phyloP scores from a whole-genome alignment of 2,113 vertebrate genomes.

The Cariama cristata region DNA sequence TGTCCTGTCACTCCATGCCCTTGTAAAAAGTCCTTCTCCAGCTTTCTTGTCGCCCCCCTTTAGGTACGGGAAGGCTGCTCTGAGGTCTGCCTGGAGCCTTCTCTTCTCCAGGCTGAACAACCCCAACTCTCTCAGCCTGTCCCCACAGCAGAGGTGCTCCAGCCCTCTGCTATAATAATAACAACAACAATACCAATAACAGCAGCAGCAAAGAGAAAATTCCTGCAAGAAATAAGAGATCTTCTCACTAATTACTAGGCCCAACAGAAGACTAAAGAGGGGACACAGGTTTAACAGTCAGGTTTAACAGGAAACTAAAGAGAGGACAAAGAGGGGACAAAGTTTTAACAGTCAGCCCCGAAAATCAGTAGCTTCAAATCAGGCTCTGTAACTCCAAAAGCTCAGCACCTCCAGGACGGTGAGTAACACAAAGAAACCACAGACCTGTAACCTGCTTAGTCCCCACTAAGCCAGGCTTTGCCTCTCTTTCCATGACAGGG shows the following conservation, averaged over 20 bases:
- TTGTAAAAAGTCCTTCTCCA: no score
- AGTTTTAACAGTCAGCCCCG: neutral
- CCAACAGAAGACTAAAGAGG: neutral
- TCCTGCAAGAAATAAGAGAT: neutral
- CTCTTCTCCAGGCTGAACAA: no score
- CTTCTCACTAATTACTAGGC: neutral
- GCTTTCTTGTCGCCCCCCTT: no score
- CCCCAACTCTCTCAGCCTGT: no score
- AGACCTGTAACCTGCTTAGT: neutral
- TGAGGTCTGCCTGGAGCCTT: no score
- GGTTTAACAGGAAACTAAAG: no score
- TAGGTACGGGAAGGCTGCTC: no score
- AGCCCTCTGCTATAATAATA: no score
- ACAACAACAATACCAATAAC: no score
- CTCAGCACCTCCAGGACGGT: neutral
- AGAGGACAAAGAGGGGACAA: neutral
- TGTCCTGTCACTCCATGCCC: no score
- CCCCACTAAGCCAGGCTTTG: neutral
- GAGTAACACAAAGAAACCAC: neutral
- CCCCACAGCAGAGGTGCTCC: no score
- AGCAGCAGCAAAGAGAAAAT: neutral
- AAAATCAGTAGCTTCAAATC: neutral
- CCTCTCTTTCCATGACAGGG: neutral
- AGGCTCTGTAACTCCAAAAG: neutral
- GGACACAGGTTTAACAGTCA: no score